phyloP scores from a whole-genome alignment of 2,797 vertebrate species.

The Trachurus trachurus region DNA sequence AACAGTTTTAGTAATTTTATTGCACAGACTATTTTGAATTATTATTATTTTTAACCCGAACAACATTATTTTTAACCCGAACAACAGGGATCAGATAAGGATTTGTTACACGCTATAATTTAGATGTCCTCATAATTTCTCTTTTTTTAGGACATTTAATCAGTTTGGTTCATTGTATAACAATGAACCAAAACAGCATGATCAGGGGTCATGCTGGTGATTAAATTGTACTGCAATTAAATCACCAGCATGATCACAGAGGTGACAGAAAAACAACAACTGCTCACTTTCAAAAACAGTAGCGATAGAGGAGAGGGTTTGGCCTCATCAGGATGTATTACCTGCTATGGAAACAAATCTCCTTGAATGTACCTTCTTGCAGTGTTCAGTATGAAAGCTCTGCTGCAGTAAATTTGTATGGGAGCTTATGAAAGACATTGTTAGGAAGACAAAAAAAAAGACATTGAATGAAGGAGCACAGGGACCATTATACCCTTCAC shows the following conservation, averaged over 20 bases:
- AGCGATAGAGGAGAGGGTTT: not conserved
- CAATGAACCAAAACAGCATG: constrained; percentile 1
- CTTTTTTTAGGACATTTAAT: not conserved
- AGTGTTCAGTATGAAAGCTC: not conserved
- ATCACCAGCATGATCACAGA: not conserved
- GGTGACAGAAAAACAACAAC: not conserved
- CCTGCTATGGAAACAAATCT: constrained; percentile 58
- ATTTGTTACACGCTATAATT: not conserved
- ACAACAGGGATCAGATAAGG: constrained; percentile 1
- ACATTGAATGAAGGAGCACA: constrained; percentile 51
- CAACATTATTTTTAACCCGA: not conserved
- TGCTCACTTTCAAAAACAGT: not conserved
- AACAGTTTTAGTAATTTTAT: not conserved
- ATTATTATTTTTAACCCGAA: not conserved
- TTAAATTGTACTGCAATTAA: constrained; percentile 30
- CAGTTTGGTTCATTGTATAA: constrained; percentile 15
- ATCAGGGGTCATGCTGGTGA: constrained; percentile 17
- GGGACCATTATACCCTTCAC: constrained; percentile 70
- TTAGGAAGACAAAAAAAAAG: constrained; percentile 32
- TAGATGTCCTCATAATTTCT: not conserved
- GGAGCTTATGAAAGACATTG: constrained; percentile 27
- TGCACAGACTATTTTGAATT: not conserved
- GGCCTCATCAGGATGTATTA: not conserved
- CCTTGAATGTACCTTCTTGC: constrained; percentile 27
- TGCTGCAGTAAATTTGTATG: constrained; percentile 14